Conservation (phyloP, 2,113 vertebrate species). For the Pygoscelis adeliae region DNA sequence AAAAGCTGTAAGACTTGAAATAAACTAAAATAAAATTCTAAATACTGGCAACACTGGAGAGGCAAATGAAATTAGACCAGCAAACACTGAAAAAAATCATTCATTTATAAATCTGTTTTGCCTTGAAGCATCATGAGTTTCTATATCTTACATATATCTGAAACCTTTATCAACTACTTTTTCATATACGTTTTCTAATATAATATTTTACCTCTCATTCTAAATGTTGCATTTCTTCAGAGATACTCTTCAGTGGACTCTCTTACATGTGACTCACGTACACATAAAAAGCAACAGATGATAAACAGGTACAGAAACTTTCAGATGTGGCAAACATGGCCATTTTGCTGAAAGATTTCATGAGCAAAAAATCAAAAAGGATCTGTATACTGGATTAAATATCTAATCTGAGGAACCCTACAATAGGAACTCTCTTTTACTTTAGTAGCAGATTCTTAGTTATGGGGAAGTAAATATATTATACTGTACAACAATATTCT, state of each 20-base stretch:
- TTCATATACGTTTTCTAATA: neutral
- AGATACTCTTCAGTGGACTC: neutral
- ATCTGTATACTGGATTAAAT: neutral
- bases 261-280: accelerated
- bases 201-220: neutral
- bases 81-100: neutral
- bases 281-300: neutral
- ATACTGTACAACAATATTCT: neutral
- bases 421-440: neutral
- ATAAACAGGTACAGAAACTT: neutral
- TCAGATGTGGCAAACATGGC: neutral
- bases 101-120: neutral
- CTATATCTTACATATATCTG: neutral
- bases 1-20: neutral
- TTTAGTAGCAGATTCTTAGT: neutral
- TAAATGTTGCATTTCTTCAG: neutral
- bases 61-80: neutral
- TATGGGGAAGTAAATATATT: neutral
- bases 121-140: neutral
- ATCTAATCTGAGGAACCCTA: neutral
- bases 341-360: neutral
- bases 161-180: neutral
- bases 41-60: neutral
- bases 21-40: neutral
- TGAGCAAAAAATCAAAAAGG: neutral